These are phyloP conservation scores for Formicarius rufipectus DNA, from an alignment of 2,113 vertebrate genomes.

Conservation along the genomic window DNA sequence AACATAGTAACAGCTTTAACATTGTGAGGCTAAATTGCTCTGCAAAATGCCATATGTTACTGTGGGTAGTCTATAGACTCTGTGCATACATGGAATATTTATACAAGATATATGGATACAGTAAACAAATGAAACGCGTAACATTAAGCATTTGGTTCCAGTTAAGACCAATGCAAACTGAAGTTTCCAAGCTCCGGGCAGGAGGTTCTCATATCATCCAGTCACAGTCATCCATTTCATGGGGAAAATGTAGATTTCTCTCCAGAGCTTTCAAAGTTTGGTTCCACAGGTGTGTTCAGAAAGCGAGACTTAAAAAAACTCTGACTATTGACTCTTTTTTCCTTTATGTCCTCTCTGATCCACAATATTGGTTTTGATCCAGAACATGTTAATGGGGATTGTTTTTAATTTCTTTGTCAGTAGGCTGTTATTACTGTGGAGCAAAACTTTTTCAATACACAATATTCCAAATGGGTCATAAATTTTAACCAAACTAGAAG, in stretches of 20 bases:
- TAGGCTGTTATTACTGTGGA: background rate
- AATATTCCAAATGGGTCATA: background rate
- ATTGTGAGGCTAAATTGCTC: background rate
- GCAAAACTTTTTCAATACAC: background rate
- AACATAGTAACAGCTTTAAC: background rate
- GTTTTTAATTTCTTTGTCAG: background rate
- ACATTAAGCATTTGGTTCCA: background rate
- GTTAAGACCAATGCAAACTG: background rate
- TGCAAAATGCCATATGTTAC: background rate
- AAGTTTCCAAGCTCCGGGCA: background rate
- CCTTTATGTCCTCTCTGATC: background rate
- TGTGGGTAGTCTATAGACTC: background rate
- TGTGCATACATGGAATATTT: background rate
- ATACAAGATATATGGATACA: background rate
- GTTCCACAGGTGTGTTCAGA: background rate
- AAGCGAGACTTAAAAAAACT: background rate
- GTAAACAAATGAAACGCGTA: background rate
- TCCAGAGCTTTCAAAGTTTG: background rate
- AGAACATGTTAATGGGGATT: background rate
- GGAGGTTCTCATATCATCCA: background rate
- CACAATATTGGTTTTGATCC: background rate
- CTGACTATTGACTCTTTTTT: background rate
- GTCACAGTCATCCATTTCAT: background rate
- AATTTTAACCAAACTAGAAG: background rate
- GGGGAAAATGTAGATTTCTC: background rate